Conservation (phyloP, 2,888 invertebrate genomes). For the Pyrocoelia pectoralis region DNA sequence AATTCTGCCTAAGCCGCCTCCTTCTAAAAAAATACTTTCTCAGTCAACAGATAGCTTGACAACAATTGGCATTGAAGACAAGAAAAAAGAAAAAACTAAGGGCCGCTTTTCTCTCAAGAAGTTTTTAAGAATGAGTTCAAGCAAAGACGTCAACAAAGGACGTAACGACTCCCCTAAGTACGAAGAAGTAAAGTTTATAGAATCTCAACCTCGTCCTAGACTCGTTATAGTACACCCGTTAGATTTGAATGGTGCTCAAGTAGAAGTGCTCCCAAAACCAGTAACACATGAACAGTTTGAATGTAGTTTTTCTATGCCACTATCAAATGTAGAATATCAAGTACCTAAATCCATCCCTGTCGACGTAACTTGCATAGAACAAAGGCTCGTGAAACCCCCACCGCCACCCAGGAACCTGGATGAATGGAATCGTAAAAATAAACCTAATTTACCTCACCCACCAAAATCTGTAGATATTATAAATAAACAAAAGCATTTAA, state of each 20-base stretch:
- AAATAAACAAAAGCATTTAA: slow-evolving; percentile 63
- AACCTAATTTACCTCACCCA: slow-evolving; percentile 74
- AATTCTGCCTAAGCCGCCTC: slow-evolving; percentile 71
- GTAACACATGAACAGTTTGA: slow-evolving; percentile 52
- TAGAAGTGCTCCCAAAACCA: slow-evolving; percentile 71
- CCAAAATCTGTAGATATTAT: slow-evolving; percentile 73
- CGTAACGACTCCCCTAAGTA: slow-evolving; percentile 61
- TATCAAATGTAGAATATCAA: slow-evolving; percentile 46
- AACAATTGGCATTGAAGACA: slow-evolving; percentile 54
- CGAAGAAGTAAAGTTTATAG: slow-evolving; percentile 66
- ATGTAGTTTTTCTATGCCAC: slow-evolving; percentile 27
- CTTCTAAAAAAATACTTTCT: slow-evolving; percentile 75
- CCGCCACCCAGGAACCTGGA: slow-evolving; percentile 78
- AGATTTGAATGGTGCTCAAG: slow-evolving; percentile 82
- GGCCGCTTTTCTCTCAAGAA: slow-evolving; percentile 84
- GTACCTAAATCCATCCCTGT: slow-evolving; percentile 36
- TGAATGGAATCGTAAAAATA: slow-evolving; percentile 63
- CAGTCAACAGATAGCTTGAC: slow-evolving; percentile 78
- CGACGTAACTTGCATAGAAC: slow-evolving; percentile 36
- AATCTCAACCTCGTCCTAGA: slow-evolving; percentile 74
- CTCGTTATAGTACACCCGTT: slow-evolving; percentile 89
- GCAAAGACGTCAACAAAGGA: slow-evolving; percentile 72
- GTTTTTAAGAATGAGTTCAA: slow-evolving; percentile 79
- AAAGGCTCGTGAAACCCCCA: slow-evolving; percentile 59
- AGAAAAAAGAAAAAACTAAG: slow-evolving; percentile 73